Percentiles rank a stretch among this genome's conserved stretches.
Evolutionary conservation across 2,113 vertebrate species (phyloP).

Genomic region (Chinchilla lanigera): DNA sequence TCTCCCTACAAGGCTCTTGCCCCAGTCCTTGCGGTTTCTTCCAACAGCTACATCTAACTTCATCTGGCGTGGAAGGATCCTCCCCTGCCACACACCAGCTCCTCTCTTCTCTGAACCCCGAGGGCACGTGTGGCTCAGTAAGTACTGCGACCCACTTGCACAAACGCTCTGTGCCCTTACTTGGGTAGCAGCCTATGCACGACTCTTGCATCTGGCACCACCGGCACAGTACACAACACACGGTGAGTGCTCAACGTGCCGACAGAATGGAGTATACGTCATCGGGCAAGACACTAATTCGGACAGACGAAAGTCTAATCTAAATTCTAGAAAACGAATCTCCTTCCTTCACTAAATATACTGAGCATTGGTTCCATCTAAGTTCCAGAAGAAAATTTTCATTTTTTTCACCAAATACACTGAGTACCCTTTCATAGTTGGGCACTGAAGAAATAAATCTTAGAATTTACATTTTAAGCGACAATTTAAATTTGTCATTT

Average conservation of each 20-base stretch:
- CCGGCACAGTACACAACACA: not conserved
- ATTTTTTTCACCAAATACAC: conserved; percentile 1
- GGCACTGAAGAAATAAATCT: not conserved
- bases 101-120: not conserved
- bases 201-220: not conserved
- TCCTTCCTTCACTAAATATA: not conserved
- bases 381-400: not conserved
- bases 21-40: not conserved
- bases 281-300: not conserved
- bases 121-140: not conserved
- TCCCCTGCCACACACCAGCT: not conserved
- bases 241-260: not conserved
- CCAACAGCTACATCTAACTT: not conserved
- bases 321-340: conserved; percentile 31
- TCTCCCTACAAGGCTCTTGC: not conserved
- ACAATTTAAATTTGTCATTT: not conserved
- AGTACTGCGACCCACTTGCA: not conserved
- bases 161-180: not conserved
- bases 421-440: not conserved
- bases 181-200: not conserved
- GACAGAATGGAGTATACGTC: not conserved
- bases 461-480: not conserved
- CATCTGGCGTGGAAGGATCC: not conserved
- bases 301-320: not conserved
- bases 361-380: not conserved